phyloP scores from a whole-genome alignment of 2,888 invertebrate species.

The Meiosimyza decipiens region DNA sequence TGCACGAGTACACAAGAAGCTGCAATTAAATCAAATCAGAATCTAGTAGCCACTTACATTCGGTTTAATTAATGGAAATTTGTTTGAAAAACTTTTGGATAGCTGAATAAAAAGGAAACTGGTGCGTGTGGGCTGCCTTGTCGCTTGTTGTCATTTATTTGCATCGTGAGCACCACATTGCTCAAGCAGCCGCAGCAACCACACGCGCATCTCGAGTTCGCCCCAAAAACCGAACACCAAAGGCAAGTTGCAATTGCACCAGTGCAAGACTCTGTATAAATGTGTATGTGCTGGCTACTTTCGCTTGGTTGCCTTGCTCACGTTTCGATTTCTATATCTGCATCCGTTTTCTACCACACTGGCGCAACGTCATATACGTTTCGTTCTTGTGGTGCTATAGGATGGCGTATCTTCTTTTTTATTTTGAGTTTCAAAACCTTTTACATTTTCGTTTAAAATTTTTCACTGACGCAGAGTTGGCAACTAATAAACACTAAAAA shows the following conservation, averaged over 20 bases:
- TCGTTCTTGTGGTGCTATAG: not conserved
- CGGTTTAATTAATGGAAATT: constrained; percentile 51
- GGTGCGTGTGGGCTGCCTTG: constrained; percentile 15
- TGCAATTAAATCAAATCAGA: no score
- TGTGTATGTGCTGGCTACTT: not conserved
- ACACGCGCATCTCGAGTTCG: constrained; percentile 21
- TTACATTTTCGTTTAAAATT: constrained; percentile 2
- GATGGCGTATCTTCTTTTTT: not conserved
- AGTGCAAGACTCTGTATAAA: not conserved
- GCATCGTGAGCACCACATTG: constrained; percentile 32
- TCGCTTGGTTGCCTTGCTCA: constrained; percentile 5
- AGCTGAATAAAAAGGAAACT: constrained; percentile 25
- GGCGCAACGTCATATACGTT: not conserved
- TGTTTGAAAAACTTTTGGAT: constrained; percentile 46
- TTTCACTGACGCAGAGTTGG: constrained; percentile 9
- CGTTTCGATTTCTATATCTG: constrained; percentile 30
- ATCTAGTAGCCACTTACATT: constrained; percentile 42
- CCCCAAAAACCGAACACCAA: constrained; percentile 34
- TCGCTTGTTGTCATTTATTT: constrained; percentile 23
- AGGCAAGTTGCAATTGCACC: constrained; percentile 35
- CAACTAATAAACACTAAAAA: not conserved
- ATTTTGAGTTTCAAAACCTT: not conserved
- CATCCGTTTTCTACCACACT: constrained; percentile 2
- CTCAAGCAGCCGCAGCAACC: constrained; percentile 39
- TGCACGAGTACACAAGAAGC: no score